Base-by-base conservation (phyloP, 2,797 vertebrate genomes). In the Karalla daura region DNA sequence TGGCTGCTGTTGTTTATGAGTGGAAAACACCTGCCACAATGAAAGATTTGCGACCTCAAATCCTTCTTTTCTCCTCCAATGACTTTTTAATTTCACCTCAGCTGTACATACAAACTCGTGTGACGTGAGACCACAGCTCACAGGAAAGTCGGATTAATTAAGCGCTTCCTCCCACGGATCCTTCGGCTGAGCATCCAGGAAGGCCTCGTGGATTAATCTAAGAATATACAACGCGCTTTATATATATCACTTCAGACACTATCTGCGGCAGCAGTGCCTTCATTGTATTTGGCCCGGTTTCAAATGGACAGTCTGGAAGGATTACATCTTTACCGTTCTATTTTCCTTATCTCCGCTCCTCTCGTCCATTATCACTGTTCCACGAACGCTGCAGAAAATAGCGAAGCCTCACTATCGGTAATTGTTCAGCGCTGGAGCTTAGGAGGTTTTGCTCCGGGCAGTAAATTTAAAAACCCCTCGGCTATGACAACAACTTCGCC, bases 1-100 rank as follows among this genome's bases (percentile, higher is more conserved):
- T 79, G 78, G 72, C 47, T 76, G 78, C 35, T 68, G 73, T 87
- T 85, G 73, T 90, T 90, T 80, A 80, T 77, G 75, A 79, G 86
- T 52, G 32, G 45, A 78, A 84, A 83, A 74, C 30, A 68, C 60
- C 63, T 76, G 59, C 47, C 63, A 73, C 7, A 7, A 23, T 37
- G 13, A 54, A 45, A 76, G 80, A 86, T 87, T 85, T 82, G 70
- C 73, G 51, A 63, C 2, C 23, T 30, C 21, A 50, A 59, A 72
- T 65, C 46, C 61, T 15, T 66, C 27, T 63, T 70, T 59, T 75
- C 64, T 63, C 36, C 47, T 41, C 17, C 9, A 3, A 39, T 45
- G 47, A 63, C 28, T 65, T 78, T 78, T 78, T 61, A 53, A 66
- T 78, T 69, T 80, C 59, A 33, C 21, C 39, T 25, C 20, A 55